Evolutionary conservation across 1,140 invertebrate species (phyloP), one percentile per base, ranked within the genome.

Genomic region (Calliphora vicina): DNA sequence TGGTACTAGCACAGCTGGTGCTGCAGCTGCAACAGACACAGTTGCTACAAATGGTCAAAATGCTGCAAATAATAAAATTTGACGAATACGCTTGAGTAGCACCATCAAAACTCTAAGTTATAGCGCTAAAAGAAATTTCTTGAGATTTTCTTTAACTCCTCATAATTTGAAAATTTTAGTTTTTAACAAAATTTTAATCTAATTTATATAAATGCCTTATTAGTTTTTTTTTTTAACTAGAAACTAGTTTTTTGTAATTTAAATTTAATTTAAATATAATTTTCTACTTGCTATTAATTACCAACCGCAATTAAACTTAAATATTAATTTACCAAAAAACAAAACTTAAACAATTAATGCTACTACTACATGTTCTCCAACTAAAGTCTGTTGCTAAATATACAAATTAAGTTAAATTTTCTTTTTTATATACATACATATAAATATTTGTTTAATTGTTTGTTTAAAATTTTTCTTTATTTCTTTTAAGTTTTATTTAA

Each of bases 61-160:
- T 43, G 45, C 12, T 17, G 17, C 45, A 10, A 50, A 50, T 17
- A 76, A 76, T 67, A 72, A 82, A 45, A 81, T 81, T 81, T 81
- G 80, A 81, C 80, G 80, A 76, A 35, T 76, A 76, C 9, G 73
- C 42, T 15, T 15, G n/a, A 17, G 20, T 27, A 43, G 17, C 9
- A 25, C 1, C 25, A 12, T 5, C 23, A 74, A 25, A 27, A 74
- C 13, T 35, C 35, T 35, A 35, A 50, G 45, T 50, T 50, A n/a
- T 35, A 8, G 5, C 5, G 4, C 10, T 50, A 50, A 50, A 17
- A 50, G 45, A 50, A 50, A 50, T 50, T 50, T 35, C 35, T 35
- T 35, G 35, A 35, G 35, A 35, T 35, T 13, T 50, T 50, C 13
- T 50, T 50, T 50, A 50, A 12, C 2, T 43, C 5, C 42, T 15